Evolutionary conservation across 2,797 vertebrate species (phyloP).

Genomic region (Dendrocincla tyrannina): DNA sequence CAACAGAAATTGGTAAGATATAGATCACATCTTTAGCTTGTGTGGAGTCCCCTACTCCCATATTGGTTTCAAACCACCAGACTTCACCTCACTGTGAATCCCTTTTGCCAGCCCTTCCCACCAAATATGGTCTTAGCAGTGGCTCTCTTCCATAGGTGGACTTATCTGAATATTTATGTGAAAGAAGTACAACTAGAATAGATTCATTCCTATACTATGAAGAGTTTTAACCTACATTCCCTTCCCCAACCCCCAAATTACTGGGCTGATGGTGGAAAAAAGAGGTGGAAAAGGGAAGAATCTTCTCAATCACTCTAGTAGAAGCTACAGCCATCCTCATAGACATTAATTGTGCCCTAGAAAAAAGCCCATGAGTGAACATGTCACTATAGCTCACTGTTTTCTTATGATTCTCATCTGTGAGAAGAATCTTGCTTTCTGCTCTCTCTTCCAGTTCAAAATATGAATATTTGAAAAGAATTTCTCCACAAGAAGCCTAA

Average conservation of each 20-base stretch:
- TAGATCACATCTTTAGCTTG: not conserved
- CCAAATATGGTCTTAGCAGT: not conserved
- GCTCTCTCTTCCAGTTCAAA: not conserved
- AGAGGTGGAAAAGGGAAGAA: not conserved
- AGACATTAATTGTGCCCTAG: not conserved
- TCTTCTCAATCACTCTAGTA: not conserved
- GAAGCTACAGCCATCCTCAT: not conserved
- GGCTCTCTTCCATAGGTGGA: not conserved
- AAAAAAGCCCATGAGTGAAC: not conserved
- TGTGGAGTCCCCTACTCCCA: accelerated
- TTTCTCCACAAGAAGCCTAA: not conserved
- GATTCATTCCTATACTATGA: not conserved
- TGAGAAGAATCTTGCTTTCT: not conserved
- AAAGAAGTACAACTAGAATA: not conserved
- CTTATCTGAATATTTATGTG: not conserved
- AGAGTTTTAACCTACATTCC: not conserved
- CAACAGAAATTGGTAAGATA: not conserved
- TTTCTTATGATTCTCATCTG: not conserved
- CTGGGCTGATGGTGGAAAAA: not conserved
- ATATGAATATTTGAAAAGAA: slow-evolving; percentile 33
- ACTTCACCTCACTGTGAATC: not conserved
- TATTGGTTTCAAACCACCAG: not conserved
- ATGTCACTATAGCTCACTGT: not conserved
- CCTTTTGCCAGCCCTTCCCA: not conserved
- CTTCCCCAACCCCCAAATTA: accelerated